Base-by-base conservation (phyloP, 2,888 invertebrate genomes). In the Dorcus hopei region DNA sequence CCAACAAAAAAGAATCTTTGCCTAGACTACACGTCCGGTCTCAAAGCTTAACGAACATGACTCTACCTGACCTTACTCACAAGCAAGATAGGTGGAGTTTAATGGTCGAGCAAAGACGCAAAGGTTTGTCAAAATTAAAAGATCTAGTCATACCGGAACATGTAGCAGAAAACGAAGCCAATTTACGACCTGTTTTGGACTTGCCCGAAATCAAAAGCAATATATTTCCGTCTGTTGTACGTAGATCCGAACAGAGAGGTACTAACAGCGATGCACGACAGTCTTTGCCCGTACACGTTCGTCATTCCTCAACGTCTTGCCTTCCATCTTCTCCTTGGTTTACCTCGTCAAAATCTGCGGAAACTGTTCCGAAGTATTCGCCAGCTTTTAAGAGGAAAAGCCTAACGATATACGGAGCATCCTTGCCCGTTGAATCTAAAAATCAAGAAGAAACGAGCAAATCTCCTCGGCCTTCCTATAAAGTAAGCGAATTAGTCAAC, bases 101-200 rank as follows among this genome's bases (percentile, higher is more conserved):
- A 67, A 79, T 93, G 65, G 85, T 91, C 67, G 93, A 93, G 76
- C 91, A 93, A 74, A 83, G 93, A 56, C 86, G 89, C 65, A 89
- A 88, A 72, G 89, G 90, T 16, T 86, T 93, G 78, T 91, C 92
- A 2, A 94, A 93, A 77, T 78, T 95, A 59, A 85, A 93, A 71
- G 94, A 93, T n/a, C 80, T 95, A 68, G 90, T 93, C 38, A 95
- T 95, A 73, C 94, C 94, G 3, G 93, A 94, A 70, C 82, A 84
- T 61, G 81, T 84, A 9, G 77, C 82, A 23, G 80, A 84, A 64
- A 75, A 79, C 3, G 72, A 72, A 42, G 52, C 87, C 45, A 84
- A 87, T 52, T 80, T 87, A 52, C 87, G 90, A 76, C 58, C 87
- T 40, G 83, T 87, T 54, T 81, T 89, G 49, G 91, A 91, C 78